Evolutionary conservation across 2,797 vertebrate genomes (phyloP), one percentile per base, ranked within the genome.

Genomic region (Ataeniobius toweri): DNA sequence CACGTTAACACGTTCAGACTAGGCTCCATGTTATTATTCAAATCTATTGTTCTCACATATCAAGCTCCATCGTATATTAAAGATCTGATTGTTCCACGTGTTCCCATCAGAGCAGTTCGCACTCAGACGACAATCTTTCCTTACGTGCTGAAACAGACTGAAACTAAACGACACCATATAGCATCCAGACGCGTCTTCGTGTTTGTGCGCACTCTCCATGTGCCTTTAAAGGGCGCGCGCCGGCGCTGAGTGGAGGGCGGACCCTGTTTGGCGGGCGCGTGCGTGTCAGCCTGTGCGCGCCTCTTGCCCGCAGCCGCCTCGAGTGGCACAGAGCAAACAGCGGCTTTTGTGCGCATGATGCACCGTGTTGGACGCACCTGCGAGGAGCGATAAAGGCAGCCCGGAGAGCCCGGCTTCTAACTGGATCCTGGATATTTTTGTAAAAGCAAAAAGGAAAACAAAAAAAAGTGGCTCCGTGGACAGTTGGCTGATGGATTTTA

Each of bases 161-260:
- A 63, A 63, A 36, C 61, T 67, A 67, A 67, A 41, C 24, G 36
- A 41, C 41, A 12, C 41, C 24, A 69, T 41, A 59, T 41, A 59
- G 59, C 76, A 22, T 39, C 46, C 80, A 48, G 24, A n/a, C 36
- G 50, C 24, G 77, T 22, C 59, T 8, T 82, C 31, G 85, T 48
- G 59, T 9, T 83, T 24, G 85, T 41, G 58, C 56, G 78, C 51
- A 83, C 94, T 51, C 53, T 75, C 78, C 76, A 65, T 96, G 93
- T 94, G 95, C 95, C 97, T 98, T 97, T 98, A 97, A 97, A 96
- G 95, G 95, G 94, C 78, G 95, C 90, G 95, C 83, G 83, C 94
- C 61, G 91, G 92, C 89, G 92, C 90, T 83, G 89, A 92, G 93
- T 90, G 79, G 94, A 96, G 95, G 97, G 97, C 95, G 97, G 95